Evolutionary conservation across 2,113 vertebrate genomes (phyloP).

Genomic region (Cyanoderma ruficeps): DNA sequence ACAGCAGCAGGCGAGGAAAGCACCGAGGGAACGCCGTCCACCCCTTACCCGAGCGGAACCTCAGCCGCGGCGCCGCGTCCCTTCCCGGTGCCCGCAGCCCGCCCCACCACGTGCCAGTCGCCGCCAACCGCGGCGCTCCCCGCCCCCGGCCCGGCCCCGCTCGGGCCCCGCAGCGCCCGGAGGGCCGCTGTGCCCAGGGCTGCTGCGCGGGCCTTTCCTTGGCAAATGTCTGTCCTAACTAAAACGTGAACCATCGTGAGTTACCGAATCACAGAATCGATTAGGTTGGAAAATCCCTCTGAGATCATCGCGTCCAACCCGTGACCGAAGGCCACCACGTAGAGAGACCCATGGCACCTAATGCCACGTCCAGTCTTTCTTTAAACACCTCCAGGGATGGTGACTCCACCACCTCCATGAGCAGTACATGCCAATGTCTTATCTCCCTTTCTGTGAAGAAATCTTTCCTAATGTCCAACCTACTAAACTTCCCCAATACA

Average conservation of each 20-base stretch:
- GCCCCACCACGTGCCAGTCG: neutral
- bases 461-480: neutral
- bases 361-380: neutral
- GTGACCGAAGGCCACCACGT: neutral
- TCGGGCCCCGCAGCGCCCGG: no score
- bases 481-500: neutral
- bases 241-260: neutral
- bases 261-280: neutral
- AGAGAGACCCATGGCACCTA: neutral
- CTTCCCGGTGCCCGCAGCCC: neutral
- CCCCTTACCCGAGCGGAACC: neutral
- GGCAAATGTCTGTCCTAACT: neutral
- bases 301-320: neutral
- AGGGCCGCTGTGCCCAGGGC: fast-evolving
- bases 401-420: neutral
- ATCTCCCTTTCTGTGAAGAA: neutral
- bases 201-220: neutral
- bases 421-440: neutral
- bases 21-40: fast-evolving
- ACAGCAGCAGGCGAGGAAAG: neutral
- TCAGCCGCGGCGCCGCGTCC: neutral
- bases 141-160: neutral
- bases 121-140: neutral
- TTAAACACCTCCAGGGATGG: neutral
- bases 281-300: neutral